These are phyloP conservation scores for Poeciliopsis presidionis DNA, from an alignment of 2,797 vertebrate genomes.

Conservation along the genomic window DNA sequence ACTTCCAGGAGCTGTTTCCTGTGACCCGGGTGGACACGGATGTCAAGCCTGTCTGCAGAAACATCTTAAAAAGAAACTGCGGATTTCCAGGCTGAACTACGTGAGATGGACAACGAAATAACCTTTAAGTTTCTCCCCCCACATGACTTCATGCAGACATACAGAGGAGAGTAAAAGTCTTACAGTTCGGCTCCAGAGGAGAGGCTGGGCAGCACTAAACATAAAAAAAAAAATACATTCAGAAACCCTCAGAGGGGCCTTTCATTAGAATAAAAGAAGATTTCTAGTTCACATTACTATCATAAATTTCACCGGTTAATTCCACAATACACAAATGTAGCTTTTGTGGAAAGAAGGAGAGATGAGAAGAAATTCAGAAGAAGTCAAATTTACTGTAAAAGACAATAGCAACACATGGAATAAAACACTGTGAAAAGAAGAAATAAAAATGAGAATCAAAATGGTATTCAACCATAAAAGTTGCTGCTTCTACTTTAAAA, in stretches of 20 bases:
- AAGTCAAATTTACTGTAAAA: too few relatives aligned
- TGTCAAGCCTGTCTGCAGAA: constrained; percentile 66
- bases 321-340: not conserved
- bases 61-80: constrained; percentile 48
- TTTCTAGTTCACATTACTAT: not conserved
- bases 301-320: not conserved
- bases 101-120: constrained; percentile 25
- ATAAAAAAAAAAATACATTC: not conserved
- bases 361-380: not conserved
- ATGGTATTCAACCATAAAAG: too few relatives aligned
- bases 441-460: too few relatives aligned
- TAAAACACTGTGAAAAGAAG: not conserved
- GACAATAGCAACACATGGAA: too few relatives aligned
- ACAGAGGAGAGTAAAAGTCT: not conserved
- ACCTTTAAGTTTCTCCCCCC: constrained; percentile 14
- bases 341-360: not conserved
- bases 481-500: too few relatives aligned
- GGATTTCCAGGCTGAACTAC: constrained; percentile 46
- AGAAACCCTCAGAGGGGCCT: not conserved
- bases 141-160: not conserved
- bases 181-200: not conserved
- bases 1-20: constrained; percentile 60
- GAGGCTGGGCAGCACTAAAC: not conserved
- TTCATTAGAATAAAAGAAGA: not conserved
- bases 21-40: constrained; percentile 45